Conservation (phyloP, 2,888 invertebrate genomes). For the Sminthurides aquaticus region DNA sequence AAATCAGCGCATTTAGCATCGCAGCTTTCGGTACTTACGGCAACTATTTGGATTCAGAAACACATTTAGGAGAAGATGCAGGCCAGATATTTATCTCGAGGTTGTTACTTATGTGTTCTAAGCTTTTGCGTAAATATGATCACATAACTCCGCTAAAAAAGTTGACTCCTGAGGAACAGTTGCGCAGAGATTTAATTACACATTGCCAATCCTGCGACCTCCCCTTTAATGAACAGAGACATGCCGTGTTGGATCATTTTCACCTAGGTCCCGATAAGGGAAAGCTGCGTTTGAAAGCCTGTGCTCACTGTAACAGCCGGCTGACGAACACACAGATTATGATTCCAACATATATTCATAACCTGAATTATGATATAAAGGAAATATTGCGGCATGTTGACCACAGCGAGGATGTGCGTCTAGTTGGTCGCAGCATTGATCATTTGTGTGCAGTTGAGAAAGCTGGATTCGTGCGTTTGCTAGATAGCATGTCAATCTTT, state of each 20-base stretch:
- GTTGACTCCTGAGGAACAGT: background rate
- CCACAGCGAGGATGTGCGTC: background rate
- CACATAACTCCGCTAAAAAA: background rate
- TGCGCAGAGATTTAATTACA: too few relatives aligned
- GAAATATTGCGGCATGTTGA: background rate
- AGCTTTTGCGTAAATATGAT: background rate
- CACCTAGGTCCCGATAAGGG: too few relatives aligned
- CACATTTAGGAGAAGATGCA: background rate
- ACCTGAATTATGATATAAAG: background rate
- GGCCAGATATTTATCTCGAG: background rate
- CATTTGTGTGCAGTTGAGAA: background rate
- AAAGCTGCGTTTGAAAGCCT: too few relatives aligned
- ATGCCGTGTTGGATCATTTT: too few relatives aligned
- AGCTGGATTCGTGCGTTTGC: background rate
- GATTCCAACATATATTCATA: background rate
- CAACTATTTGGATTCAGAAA: background rate
- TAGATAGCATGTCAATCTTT: background rate
- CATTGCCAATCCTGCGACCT: background rate
- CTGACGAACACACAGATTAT: too few relatives aligned
- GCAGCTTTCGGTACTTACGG: background rate
- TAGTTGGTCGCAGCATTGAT: background rate
- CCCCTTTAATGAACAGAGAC: background rate
- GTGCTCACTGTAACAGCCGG: too few relatives aligned
- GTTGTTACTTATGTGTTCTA: background rate
- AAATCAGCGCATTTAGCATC: background rate